Evolutionary conservation across 2,888 invertebrate species (phyloP), one percentile per base, ranked within the genome.

Genomic region (Cataglyphis livida): DNA sequence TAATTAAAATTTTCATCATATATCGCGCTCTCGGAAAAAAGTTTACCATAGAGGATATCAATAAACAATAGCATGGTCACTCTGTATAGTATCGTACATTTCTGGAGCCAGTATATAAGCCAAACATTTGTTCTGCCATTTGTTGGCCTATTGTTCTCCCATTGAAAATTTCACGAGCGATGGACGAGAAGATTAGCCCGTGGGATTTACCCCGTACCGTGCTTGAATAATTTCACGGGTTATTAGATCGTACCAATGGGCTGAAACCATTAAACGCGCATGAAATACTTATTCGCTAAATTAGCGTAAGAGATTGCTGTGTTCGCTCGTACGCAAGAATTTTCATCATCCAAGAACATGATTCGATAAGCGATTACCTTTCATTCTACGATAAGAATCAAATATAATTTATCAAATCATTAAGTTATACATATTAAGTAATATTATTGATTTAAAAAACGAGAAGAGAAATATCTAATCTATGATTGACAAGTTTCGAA

Each of bases 201-300:
- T 62, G 64, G 86, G 87, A 81, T 84, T 84, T 54, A 62, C 62
- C 85, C 57, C 83, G 84, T 78, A 82, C 82, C 74, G 76, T 78
- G 85, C 86, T 92, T 87, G 85, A 87, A 91, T 90, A 88, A 92
- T 91, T 92, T 92, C 90, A 92, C 88, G 91, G 90, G 65, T 91
- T 89, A 91, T 92, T 92, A 92, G 86, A 82, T 87, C 81, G 83
- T 87, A 82, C 64, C 84, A 84, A 79, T 84, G 83, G 84, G 66
- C 74, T 21, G 48, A 70, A 68, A 32, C 41, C 65, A 79, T 84
- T 82, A 70, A 76, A 28, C 65, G 59, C 41, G 68, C 54, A 83
- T 75, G 59, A 66, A 73, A 83, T 79, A 88, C 83, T 87, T 88
- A 84, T 83, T 83, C 83, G 78, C 73, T 70, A 85, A 88, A 87